Evolutionary conservation across 2,113 vertebrate species (phyloP).

Genomic region (Pandion haliaetus): DNA sequence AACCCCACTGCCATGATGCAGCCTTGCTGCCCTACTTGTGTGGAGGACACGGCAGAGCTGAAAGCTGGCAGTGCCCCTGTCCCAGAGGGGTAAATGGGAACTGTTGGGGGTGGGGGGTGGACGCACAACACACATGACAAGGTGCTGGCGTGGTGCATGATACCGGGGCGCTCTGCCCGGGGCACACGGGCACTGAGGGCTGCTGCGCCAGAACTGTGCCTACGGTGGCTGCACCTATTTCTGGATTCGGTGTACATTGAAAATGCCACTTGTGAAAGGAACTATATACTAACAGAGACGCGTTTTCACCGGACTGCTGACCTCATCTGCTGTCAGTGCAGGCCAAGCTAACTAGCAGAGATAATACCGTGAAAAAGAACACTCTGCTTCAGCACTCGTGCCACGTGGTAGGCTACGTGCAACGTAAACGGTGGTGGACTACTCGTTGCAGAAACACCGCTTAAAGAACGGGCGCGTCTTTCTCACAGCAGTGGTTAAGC

Average conservation of each 20-base stretch:
- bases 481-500: not conserved
- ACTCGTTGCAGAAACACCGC: not conserved
- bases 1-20: not conserved
- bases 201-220: not conserved
- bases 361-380: not conserved
- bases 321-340: not conserved
- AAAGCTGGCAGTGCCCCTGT: not conserved
- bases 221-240: not conserved
- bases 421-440: not conserved
- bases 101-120: not conserved
- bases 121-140: rapidly evolving
- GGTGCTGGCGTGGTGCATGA: not conserved
- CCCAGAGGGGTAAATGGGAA: not conserved
- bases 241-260: not conserved
- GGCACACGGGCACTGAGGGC: not conserved
- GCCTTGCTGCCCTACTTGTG: not conserved
- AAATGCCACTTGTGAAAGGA: not conserved
- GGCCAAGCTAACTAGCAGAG: not conserved
- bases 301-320: not conserved
- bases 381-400: not conserved
- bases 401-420: not conserved
- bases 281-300: not conserved
- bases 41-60: not conserved
- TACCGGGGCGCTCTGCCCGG: rapidly evolving
- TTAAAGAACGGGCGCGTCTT: not conserved